Percentiles rank a stretch among this genome's conserved stretches.
Evolutionary conservation across 2,797 vertebrate genomes (phyloP).

Genomic region (Siniperca obscura): DNA sequence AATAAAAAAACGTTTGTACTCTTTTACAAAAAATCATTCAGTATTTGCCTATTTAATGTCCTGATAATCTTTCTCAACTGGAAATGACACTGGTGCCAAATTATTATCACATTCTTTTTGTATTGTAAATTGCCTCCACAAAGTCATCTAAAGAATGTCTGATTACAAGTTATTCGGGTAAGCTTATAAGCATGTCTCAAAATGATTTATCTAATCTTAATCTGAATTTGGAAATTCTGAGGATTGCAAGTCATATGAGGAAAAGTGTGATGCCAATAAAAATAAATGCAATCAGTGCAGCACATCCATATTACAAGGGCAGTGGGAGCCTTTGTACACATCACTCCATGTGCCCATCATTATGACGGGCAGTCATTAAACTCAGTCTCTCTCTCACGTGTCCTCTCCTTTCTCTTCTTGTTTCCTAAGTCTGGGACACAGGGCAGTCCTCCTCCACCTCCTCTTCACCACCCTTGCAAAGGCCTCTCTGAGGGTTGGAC

Average conservation of each 20-base stretch:
- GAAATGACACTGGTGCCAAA: background rate
- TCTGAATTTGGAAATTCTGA: background rate
- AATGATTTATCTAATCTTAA: background rate
- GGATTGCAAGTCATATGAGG: background rate
- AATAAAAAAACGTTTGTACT: background rate
- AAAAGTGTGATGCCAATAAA: background rate
- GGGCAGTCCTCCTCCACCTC: slow-evolving; percentile 13
- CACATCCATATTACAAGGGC: slow-evolving; percentile 8
- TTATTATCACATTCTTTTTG: background rate
- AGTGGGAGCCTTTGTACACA: background rate
- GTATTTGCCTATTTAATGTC: background rate
- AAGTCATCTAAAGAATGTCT: background rate
- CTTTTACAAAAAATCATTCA: background rate
- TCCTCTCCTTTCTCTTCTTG: slow-evolving; percentile 9
- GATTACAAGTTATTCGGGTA: background rate
- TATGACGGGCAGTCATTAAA: slow-evolving; percentile 37
- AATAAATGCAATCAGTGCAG: slow-evolving; percentile 5
- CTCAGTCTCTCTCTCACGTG: slow-evolving; percentile 18
- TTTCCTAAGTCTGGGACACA: slow-evolving; percentile 15
- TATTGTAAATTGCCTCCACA: background rate
- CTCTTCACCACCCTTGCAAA: slow-evolving; percentile 9
- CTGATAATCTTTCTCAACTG: background rate
- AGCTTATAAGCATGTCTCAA: background rate
- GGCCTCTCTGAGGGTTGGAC: slow-evolving; percentile 33
- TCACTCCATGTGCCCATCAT: slow-evolving; percentile 18